Conservation (phyloP, 1,140 invertebrate genomes). For the Amyelois transitella region DNA sequence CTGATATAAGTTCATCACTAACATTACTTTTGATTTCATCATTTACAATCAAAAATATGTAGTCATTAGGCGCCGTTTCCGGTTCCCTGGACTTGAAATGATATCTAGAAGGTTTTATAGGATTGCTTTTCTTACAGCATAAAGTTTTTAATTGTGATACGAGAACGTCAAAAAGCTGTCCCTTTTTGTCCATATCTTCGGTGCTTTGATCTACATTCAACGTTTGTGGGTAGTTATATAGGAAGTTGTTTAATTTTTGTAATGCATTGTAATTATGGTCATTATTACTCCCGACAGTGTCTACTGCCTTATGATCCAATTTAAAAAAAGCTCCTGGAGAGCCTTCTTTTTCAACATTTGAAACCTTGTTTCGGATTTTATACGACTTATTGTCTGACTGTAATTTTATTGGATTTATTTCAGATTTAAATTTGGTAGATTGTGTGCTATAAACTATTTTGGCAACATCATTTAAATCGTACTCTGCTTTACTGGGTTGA, state of each 20-base stretch:
- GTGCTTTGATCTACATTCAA: constrained; percentile 12
- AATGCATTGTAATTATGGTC: constrained; percentile 38
- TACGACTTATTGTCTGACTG: neutral
- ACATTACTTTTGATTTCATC: constrained; percentile 52
- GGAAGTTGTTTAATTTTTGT: constrained; percentile 45
- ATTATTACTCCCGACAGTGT: constrained; percentile 23
- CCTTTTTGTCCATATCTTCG: constrained; percentile 44
- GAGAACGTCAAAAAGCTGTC: constrained; percentile 54
- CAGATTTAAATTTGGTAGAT: constrained; percentile 11
- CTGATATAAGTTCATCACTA: constrained; percentile 46
- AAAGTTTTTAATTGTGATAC: constrained; percentile 52
- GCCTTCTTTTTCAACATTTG: constrained; percentile 12
- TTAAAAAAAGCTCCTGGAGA: constrained; percentile 33
- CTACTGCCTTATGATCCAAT: constrained; percentile 45
- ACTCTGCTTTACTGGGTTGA: constrained; percentile 42
- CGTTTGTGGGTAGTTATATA: constrained; percentile 28
- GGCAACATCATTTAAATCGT: constrained; percentile 44
- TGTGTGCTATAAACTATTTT: constrained; percentile 21
- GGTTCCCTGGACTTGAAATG: neutral
- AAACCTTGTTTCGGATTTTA: constrained; percentile 12
- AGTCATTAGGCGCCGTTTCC: constrained; percentile 24
- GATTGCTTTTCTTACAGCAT: constrained; percentile 45
- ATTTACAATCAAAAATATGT: constrained; percentile 60
- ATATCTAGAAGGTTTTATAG: constrained; percentile 6
- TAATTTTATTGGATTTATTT: neutral